Evolutionary conservation across 1,140 invertebrate genomes (phyloP), one percentile per base, ranked within the genome.

Genomic region (Drosophila rufa): DNA sequence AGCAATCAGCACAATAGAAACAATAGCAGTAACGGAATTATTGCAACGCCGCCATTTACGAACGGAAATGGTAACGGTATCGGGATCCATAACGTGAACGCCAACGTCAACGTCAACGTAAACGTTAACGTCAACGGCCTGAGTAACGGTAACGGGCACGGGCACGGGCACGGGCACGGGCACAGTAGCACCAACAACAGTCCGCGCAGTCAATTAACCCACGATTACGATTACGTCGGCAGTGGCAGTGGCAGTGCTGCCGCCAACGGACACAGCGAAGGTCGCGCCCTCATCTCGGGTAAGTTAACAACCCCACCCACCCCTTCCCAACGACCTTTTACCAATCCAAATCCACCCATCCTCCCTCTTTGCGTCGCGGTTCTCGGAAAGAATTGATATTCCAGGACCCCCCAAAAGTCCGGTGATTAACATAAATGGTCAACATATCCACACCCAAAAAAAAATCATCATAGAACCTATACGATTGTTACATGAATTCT

Each of bases 1-100:
- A 51, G 75, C 25, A 86, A 83, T 51, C 82, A 86, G 69, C 83
- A 75, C 55, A 87, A 87, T 66, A 87, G 83, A 56, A 85, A 85
- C 59, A 86, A 33, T 71, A 78, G 27, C 60, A 73, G 68, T 71
- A 79, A 59, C 75, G 53, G 58, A 55, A 71, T 71, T 60, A 68
- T 59, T 76, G 62, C 78, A 60, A 58, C 56, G 36, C 67, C 30
- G 14, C 64, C 62, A 50, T 68, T 55, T 33, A 55, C 67, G 47
- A 68, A 70, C 62, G 67, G 67, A 70, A 70, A 68, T 55, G 40
- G 67, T 17, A 64, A 40, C 57, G 42, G 57, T 65, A 82, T 53
- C 84, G 71, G 71, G 12, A 73, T 73, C 43, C 46, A 58, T 40
- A 57, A 57, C 48, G 38, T 38, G 36, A 69, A 58, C 53, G 48